These are phyloP conservation scores for Zophobas morio DNA, from an alignment of 1,140 invertebrate species.

Conservation along the genomic window DNA sequence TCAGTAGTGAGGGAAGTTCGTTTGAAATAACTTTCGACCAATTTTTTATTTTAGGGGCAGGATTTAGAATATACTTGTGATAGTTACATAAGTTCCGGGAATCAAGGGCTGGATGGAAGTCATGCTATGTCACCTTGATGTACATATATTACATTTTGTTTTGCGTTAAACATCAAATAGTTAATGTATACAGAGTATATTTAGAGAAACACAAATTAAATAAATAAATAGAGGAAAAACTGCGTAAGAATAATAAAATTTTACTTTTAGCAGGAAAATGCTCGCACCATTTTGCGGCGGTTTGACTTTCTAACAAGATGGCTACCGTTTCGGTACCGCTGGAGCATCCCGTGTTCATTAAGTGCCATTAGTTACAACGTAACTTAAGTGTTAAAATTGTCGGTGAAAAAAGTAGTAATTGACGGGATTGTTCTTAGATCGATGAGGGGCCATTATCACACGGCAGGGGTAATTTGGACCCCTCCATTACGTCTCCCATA, in stretches of 20 bases:
- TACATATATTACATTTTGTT: too few relatives aligned
- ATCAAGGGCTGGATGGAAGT: too few relatives aligned
- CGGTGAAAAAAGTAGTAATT: slow-evolving; percentile 54
- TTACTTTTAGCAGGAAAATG: neutral
- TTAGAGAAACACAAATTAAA: too few relatives aligned
- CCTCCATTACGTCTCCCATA: slow-evolving; percentile 4
- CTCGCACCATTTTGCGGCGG: neutral
- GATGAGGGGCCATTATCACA: slow-evolving; percentile 49
- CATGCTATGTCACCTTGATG: too few relatives aligned
- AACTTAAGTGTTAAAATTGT: slow-evolving; percentile 54
- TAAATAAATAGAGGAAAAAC: neutral
- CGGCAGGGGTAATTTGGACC: slow-evolving; percentile 15
- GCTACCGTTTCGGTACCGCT: slow-evolving; percentile 45
- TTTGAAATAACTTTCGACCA: too few relatives aligned
- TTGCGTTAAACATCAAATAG: too few relatives aligned
- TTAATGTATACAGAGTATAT: too few relatives aligned
- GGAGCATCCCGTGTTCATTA: slow-evolving; percentile 56
- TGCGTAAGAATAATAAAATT: neutral
- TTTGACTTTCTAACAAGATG: neutral
- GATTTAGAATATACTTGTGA: too few relatives aligned
- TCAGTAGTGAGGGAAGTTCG: too few relatives aligned
- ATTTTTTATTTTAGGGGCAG: too few relatives aligned
- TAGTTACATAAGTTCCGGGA: too few relatives aligned
- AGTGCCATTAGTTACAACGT: slow-evolving; percentile 60
- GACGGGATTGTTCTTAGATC: slow-evolving; percentile 54